These are phyloP conservation scores for Gephyroberyx darwinii DNA, from an alignment of 2,797 vertebrate species.

Conservation along the genomic window DNA sequence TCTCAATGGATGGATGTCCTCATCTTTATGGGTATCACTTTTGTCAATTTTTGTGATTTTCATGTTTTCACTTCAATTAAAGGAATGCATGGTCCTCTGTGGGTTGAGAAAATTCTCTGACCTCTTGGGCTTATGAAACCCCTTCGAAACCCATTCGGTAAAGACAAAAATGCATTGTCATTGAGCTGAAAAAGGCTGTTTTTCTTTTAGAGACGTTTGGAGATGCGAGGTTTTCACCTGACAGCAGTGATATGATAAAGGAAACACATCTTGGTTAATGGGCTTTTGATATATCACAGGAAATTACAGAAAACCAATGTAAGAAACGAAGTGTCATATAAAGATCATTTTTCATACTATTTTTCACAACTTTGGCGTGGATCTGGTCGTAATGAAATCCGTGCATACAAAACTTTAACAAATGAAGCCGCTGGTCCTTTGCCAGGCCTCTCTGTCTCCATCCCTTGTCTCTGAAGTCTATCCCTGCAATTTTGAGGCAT, in stretches of 20 bases:
- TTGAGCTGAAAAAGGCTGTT: no score
- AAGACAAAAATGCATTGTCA: no score
- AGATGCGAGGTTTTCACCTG: not conserved
- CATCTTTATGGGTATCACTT: no score
- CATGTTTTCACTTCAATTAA: no score
- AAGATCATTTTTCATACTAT: not conserved
- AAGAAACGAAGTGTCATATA: not conserved
- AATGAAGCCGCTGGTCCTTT: slow-evolving; percentile 38
- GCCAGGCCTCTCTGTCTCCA: slow-evolving; percentile 54
- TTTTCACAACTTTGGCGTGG: not conserved
- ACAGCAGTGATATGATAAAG: not conserved
- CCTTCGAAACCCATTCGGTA: no score
- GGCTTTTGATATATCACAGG: not conserved
- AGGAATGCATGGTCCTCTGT: no score
- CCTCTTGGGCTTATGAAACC: no score
- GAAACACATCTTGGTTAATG: not conserved
- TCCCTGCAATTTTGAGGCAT: slow-evolving; percentile 67
- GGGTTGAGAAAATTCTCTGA: no score
- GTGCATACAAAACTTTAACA: slow-evolving; percentile 12
- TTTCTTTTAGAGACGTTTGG: not conserved
- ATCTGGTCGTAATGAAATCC: slow-evolving; percentile 1
- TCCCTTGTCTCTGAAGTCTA: slow-evolving; percentile 41
- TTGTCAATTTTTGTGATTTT: no score
- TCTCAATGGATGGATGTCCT: no score
- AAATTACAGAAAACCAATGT: not conserved